These are phyloP conservation scores for Campylomormyrus numenius DNA, from an alignment of 2,113 vertebrate genomes.

Conservation along the genomic window DNA sequence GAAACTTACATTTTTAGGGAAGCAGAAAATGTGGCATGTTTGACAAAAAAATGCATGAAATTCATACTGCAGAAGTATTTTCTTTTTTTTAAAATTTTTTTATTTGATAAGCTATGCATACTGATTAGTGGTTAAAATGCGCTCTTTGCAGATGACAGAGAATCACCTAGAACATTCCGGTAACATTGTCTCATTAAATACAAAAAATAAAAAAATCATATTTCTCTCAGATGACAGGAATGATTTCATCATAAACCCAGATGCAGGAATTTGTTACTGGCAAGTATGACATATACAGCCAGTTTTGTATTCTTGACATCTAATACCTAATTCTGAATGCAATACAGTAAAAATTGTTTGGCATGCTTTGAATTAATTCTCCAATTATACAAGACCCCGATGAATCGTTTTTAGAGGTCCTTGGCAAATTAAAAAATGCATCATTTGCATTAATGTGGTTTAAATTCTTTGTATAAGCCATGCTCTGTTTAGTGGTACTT, in stretches of 20 bases:
- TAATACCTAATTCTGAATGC: not conserved
- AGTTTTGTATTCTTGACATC: constrained; percentile 16
- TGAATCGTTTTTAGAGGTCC: not conserved
- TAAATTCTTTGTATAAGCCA: not conserved
- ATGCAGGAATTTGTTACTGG: not conserved
- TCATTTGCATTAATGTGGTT: constrained; percentile 4
- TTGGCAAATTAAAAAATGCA: constrained; percentile 6
- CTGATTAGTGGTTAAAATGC: not conserved
- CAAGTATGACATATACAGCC: constrained; percentile 37
- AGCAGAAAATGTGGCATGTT: not conserved
- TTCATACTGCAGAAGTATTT: not conserved
- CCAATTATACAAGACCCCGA: not conserved
- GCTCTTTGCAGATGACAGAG: not conserved
- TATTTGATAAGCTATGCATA: not conserved
- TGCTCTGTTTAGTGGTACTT: not conserved
- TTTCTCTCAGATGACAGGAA: constrained; percentile 5
- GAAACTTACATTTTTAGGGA: not conserved
- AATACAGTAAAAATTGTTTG: not conserved
- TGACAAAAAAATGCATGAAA: not conserved
- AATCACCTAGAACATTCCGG: not conserved
- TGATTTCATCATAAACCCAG: constrained; percentile 1
- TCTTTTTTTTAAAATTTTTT: no score
- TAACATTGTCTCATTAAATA: not conserved
- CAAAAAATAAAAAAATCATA: not conserved
- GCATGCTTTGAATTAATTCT: constrained; percentile 2